phyloP scores from a whole-genome alignment of 2,797 vertebrate genomes.

The Hapalemur alaotrensis region DNA sequence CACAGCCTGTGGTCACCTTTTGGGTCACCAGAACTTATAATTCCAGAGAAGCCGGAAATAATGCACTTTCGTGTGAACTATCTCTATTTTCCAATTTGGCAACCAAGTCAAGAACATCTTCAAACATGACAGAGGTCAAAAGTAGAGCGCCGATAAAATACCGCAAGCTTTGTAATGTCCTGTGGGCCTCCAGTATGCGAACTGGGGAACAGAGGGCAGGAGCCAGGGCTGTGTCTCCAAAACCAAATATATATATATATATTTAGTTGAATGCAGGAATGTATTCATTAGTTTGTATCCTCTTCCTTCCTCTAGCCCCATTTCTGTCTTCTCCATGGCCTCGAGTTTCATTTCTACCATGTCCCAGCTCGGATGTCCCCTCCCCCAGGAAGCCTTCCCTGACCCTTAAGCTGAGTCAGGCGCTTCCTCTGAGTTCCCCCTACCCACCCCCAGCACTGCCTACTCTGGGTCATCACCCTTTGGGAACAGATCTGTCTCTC shows the following conservation, averaged over 20 bases:
- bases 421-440: background rate
- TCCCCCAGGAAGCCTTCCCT: background rate
- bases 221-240: background rate
- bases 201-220: background rate
- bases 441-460: background rate
- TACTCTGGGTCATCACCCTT: background rate
- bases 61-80: background rate
- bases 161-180: background rate
- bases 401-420: background rate
- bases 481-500: background rate
- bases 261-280: background rate
- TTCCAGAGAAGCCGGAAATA: background rate
- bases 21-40: background rate
- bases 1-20: background rate
- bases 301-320: background rate
- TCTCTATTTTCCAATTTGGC: background rate
- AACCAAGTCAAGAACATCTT: conserved; percentile 14
- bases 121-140: background rate
- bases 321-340: background rate
- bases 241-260: background rate
- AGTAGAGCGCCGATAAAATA: background rate
- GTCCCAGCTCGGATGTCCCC: background rate
- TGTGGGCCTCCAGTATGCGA: background rate
- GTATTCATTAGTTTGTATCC: background rate
- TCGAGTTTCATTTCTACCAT: background rate